These are phyloP conservation scores for Tyria jacobaeae DNA, from an alignment of 2,888 invertebrate species.

Conservation along the genomic window DNA sequence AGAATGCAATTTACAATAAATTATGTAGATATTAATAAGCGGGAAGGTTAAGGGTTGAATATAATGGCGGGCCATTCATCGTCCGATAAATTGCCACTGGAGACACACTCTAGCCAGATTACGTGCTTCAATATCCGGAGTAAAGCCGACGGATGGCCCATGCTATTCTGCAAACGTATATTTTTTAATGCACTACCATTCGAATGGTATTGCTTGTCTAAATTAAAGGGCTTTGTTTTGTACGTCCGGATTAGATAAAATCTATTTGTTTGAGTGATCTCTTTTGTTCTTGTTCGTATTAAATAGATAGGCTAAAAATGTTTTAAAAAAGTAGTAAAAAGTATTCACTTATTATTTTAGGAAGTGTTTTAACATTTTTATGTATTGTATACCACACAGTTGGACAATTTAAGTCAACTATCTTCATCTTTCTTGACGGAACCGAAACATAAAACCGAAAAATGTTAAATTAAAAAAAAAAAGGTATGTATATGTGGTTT, in stretches of 20 bases:
- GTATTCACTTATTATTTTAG: too few species aligned
- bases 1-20: conserved; percentile 87
- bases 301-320: neutral
- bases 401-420: too few species aligned
- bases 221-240: conserved; percentile 28
- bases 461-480: too few species aligned
- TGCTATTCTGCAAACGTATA: conserved; percentile 30
- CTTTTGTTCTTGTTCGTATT: neutral
- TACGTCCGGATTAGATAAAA: conserved; percentile 9
- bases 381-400: too few species aligned
- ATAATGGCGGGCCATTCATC: conserved; percentile 82
- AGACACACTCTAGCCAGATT: conserved; percentile 84
- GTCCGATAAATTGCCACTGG: conserved; percentile 84
- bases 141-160: conserved; percentile 60
- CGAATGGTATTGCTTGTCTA: conserved; percentile 37
- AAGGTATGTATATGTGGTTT: too few species aligned
- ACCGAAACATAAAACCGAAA: too few species aligned
- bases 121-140: conserved; percentile 86
- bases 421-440: too few species aligned
- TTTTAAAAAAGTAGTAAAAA: neutral
- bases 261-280: conserved; percentile 11
- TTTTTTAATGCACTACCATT: conserved; percentile 43
- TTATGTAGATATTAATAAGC: conserved; percentile 86
- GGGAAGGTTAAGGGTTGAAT: conserved; percentile 83
- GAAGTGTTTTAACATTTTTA: too few species aligned